A percentile compares a stretch with the other conserved stretches of the same genome.
Evolutionary conservation across 2,113 vertebrate genomes (phyloP).

Genomic region (Neopipo cinnamomea): DNA sequence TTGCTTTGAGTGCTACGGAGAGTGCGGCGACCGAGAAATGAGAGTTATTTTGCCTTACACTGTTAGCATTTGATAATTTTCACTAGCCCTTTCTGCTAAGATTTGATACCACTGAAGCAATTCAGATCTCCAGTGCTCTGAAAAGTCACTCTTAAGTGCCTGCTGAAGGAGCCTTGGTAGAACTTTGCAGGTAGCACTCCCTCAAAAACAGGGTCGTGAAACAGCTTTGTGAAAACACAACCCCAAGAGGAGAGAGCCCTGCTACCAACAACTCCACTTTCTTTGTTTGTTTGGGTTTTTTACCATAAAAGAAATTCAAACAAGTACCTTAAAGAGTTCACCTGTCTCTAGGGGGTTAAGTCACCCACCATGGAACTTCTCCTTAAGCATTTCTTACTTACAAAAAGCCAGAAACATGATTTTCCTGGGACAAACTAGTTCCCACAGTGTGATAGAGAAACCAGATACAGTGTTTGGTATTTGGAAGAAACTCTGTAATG

Average conservation of each 20-base stretch:
- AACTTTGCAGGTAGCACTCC: neutral
- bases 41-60: neutral
- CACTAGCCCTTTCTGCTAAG: neutral
- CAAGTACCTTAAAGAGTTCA: neutral
- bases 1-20: neutral
- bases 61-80: neutral
- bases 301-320: neutral
- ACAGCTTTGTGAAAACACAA: neutral
- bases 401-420: neutral
- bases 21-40: rapidly evolving
- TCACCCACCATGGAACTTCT: neutral
- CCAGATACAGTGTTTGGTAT: neutral
- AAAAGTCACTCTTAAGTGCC: neutral
- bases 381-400: neutral
- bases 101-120: neutral
- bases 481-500: neutral
- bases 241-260: neutral
- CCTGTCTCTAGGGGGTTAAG: neutral
- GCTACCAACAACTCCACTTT: neutral
- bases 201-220: neutral
- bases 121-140: neutral
- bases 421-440: neutral
- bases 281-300: neutral
- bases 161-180: neutral
- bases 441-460: neutral